These are phyloP conservation scores for Sepioteuthis lessoniana DNA, from an alignment of 2,888 invertebrate genomes.

Conservation along the genomic window DNA sequence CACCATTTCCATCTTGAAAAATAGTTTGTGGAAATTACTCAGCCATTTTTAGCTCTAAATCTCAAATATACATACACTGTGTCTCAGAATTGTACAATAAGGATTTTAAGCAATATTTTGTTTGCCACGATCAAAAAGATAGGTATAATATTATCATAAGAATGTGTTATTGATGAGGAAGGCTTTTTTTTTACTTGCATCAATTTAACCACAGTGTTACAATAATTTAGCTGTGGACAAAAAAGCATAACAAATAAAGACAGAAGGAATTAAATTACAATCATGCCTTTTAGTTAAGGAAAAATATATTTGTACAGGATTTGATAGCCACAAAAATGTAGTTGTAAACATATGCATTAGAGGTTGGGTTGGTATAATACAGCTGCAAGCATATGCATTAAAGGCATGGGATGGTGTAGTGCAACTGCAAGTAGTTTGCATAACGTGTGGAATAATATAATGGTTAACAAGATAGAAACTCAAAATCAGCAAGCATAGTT, in stretches of 20 bases:
- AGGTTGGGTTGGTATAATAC: neutral
- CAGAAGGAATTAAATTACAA: neutral
- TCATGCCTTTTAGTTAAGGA: neutral
- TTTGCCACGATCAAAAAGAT: neutral
- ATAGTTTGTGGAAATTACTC: neutral
- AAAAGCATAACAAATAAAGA: neutral
- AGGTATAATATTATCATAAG: neutral
- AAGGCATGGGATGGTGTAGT: neutral
- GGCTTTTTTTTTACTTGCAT: neutral
- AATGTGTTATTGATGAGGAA: neutral
- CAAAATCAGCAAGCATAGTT: neutral
- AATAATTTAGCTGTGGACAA: neutral
- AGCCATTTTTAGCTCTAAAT: neutral
- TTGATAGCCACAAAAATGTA: neutral
- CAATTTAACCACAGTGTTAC: neutral
- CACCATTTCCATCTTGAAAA: neutral
- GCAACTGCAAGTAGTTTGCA: no score
- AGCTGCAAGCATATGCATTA: neutral
- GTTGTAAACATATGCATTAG: neutral
- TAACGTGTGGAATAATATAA: neutral
- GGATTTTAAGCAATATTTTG: neutral
- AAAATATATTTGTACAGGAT: neutral
- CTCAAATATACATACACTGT: neutral
- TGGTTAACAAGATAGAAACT: neutral
- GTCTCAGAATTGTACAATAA: neutral